These are phyloP conservation scores for Ectropis grisescens DNA, from an alignment of 1,140 invertebrate species.

Conservation along the genomic window DNA sequence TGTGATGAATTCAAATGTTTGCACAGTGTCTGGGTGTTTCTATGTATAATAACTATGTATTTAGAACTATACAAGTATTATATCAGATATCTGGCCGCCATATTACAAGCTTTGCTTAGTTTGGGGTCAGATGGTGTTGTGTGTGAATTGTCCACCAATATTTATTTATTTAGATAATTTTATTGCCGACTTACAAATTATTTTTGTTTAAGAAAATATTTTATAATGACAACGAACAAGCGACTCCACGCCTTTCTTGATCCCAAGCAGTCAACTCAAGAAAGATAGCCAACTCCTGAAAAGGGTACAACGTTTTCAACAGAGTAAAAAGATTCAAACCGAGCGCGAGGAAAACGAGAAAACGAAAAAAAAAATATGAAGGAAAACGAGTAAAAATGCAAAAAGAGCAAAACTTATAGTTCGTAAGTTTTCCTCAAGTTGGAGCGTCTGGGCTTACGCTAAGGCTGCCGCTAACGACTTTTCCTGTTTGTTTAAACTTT, in stretches of 20 bases:
- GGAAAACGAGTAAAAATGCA: slow-evolving; percentile 54
- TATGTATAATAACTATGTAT: too few relatives aligned
- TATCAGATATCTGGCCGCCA: too few relatives aligned
- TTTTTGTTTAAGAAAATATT: too few relatives aligned
- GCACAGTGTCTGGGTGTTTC: too few relatives aligned
- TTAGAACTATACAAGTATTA: too few relatives aligned
- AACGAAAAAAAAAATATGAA: slow-evolving; percentile 34
- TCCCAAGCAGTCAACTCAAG: slow-evolving; percentile 52
- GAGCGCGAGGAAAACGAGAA: slow-evolving; percentile 23
- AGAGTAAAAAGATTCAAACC: slow-evolving; percentile 54
- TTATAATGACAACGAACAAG: too few relatives aligned
- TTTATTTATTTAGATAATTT: too few relatives aligned
- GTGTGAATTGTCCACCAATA: too few relatives aligned
- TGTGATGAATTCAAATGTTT: too few relatives aligned
- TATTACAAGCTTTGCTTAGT: too few relatives aligned
- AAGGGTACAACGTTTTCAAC: slow-evolving; percentile 63
- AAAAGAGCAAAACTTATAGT: slow-evolving; percentile 51
- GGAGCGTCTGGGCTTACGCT: slow-evolving; percentile 9
- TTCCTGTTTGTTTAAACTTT: slow-evolving; percentile 14
- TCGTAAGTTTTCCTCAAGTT: slow-evolving; percentile 58
- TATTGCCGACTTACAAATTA: too few relatives aligned
- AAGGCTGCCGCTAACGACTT: slow-evolving; percentile 47
- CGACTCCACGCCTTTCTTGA: slow-evolving; percentile 26
- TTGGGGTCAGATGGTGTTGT: too few relatives aligned
- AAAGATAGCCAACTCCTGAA: slow-evolving; percentile 64